Evolutionary conservation across 2,797 vertebrate species (phyloP).

Genomic region (Perdix hodgsoniae): DNA sequence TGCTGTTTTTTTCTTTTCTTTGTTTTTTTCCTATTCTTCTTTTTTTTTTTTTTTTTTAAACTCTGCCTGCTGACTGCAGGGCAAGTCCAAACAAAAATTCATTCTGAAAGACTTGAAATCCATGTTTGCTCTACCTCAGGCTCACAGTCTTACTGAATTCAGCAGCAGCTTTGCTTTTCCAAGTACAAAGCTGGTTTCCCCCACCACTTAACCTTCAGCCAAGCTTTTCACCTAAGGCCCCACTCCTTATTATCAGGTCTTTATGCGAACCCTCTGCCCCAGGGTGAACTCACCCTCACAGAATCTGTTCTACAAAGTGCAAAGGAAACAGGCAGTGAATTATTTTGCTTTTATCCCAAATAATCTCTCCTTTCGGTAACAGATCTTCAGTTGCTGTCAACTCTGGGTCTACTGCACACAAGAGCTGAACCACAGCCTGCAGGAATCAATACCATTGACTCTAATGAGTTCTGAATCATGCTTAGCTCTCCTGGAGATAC

Average conservation of each 20-base stretch:
- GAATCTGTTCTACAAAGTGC: background rate
- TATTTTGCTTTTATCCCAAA: conserved; percentile 52
- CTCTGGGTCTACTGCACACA: background rate
- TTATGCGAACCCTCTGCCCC: background rate
- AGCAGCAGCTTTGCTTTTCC: background rate
- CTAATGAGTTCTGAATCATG: conserved; percentile 45
- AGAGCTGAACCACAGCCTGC: conserved; percentile 36
- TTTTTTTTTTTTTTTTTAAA: background rate
- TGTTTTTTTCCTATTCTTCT: too few relatives aligned
- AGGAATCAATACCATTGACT: conserved; percentile 54
- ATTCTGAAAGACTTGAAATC: background rate
- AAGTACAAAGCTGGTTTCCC: conserved; percentile 9
- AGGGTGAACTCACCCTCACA: background rate
- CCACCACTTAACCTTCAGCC: conserved; percentile 44
- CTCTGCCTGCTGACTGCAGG: background rate
- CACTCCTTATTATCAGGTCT: conserved; percentile 3
- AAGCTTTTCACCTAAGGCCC: conserved; percentile 7
- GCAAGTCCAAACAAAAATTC: background rate
- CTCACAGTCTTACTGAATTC: background rate
- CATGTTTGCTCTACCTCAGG: background rate
- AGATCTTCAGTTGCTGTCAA: background rate
- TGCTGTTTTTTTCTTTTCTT: too few relatives aligned
- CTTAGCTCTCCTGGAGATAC: conserved; percentile 18
- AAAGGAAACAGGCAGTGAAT: conserved; percentile 31
- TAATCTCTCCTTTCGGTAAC: background rate